Percentiles rank a stretch among this genome's conserved stretches.
phyloP scores from a whole-genome alignment of 2,797 vertebrate species.

The Dipus sagitta region DNA sequence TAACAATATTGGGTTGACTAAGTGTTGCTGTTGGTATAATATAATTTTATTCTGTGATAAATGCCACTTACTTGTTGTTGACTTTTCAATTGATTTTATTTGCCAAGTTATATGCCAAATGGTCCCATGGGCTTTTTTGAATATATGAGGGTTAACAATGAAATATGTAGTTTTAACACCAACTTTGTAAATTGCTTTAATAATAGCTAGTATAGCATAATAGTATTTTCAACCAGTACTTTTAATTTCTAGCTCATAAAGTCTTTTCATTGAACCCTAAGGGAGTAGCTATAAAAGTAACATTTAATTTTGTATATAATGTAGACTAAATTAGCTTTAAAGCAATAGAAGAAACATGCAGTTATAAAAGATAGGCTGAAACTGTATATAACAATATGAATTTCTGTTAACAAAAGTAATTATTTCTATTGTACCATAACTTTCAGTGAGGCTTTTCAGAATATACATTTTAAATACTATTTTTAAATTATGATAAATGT shows the following conservation, averaged over 20 bases:
- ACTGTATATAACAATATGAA: slow-evolving; percentile 89
- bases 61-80: slow-evolving; percentile 86
- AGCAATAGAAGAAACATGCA: slow-evolving; percentile 89
- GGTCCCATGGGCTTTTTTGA: slow-evolving; percentile 86
- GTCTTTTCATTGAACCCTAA: slow-evolving; percentile 92
- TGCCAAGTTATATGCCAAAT: slow-evolving; percentile 87
- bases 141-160: slow-evolving; percentile 89
- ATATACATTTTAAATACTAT: slow-evolving; percentile 79
- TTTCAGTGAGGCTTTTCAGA: slow-evolving; percentile 83
- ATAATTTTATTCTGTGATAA: slow-evolving; percentile 84
- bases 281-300: slow-evolving; percentile 92
- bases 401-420: slow-evolving; percentile 89
- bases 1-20: slow-evolving; percentile 83
- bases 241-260: slow-evolving; percentile 94
- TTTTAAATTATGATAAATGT: slow-evolving; percentile 68
- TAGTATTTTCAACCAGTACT: slow-evolving; percentile 92
- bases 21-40: slow-evolving; percentile 80
- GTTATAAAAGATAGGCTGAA: slow-evolving; percentile 88
- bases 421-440: slow-evolving; percentile 87
- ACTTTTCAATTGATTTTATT: slow-evolving; percentile 88
- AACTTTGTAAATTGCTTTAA: slow-evolving; percentile 93
- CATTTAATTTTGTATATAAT: slow-evolving; percentile 93
- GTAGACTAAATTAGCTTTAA: slow-evolving; percentile 92
- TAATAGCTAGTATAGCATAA: slow-evolving; percentile 91
- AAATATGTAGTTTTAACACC: slow-evolving; percentile 91